Percentiles rank a stretch among this genome's conserved stretches.
These are phyloP conservation scores for Parambassis ranga DNA, from an alignment of 2,797 vertebrate species.

Conservation along the genomic window DNA sequence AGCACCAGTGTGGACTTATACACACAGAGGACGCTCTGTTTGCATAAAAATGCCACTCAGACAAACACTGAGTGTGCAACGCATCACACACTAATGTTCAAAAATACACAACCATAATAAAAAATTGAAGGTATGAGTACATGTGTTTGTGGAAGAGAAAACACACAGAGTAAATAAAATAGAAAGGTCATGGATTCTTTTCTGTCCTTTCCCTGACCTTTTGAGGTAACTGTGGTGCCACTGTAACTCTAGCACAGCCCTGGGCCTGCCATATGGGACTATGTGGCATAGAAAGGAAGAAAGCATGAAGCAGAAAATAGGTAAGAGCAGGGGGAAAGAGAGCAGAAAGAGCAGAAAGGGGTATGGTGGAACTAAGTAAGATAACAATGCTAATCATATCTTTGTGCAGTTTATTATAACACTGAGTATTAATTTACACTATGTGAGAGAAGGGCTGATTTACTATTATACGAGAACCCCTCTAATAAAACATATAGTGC, in stretches of 20 bases:
- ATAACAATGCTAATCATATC: not conserved
- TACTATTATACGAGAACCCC: too few species aligned
- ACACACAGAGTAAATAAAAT: slow-evolving; percentile 3
- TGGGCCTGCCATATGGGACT: slow-evolving; percentile 61
- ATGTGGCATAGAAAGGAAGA: slow-evolving; percentile 53
- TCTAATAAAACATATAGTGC: too few species aligned
- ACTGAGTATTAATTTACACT: not conserved
- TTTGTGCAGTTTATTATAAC: not conserved
- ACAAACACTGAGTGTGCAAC: slow-evolving; percentile 7
- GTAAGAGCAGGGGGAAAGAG: slow-evolving; percentile 4
- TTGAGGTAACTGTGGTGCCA: slow-evolving; percentile 51
- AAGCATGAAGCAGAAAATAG: slow-evolving; percentile 59
- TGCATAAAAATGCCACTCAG: slow-evolving; percentile 44
- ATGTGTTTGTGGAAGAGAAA: not conserved
- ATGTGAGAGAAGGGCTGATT: too few species aligned
- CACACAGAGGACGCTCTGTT: slow-evolving; percentile 63
- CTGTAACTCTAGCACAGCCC: slow-evolving; percentile 65
- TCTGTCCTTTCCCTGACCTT: slow-evolving; percentile 68
- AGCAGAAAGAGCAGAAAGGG: slow-evolving; percentile 8
- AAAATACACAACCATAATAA: slow-evolving; percentile 24
- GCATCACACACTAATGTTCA: slow-evolving; percentile 22
- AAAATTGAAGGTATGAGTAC: slow-evolving; percentile 9
- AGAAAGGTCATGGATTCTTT: slow-evolving; percentile 37
- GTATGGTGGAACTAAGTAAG: not conserved
- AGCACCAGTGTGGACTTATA: slow-evolving; percentile 46